Conservation (phyloP, 1,140 invertebrate genomes). For the Drosophila mayri region DNA sequence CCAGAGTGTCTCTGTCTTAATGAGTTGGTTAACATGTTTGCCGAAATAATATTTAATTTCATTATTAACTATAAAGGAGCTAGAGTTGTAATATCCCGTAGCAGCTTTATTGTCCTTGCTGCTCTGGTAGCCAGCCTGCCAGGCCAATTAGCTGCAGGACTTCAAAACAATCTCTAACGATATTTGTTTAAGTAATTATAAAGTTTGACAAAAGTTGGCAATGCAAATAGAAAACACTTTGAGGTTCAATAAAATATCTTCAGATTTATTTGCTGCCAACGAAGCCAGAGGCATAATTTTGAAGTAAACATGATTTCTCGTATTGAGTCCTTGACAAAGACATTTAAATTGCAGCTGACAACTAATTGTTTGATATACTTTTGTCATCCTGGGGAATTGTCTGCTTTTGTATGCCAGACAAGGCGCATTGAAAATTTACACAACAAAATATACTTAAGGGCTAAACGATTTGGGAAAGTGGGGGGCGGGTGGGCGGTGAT, state of each 20-base stretch:
- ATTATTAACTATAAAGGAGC: conserved; percentile 2
- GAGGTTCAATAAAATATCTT: conserved; percentile 6
- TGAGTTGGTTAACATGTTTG: conserved; percentile 23
- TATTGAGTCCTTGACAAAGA: conserved; percentile 19
- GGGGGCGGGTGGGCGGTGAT: neutral
- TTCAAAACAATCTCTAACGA: conserved; percentile 9
- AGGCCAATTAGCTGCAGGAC: conserved; percentile 4
- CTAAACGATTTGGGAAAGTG: conserved; percentile 49
- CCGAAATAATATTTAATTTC: conserved; percentile 17
- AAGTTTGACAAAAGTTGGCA: conserved; percentile 5
- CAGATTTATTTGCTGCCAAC: conserved; percentile 1
- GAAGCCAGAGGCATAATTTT: conserved; percentile 7
- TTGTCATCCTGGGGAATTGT: conserved; percentile 29
- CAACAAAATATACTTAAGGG: conserved; percentile 68
- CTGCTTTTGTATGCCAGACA: conserved; percentile 68
- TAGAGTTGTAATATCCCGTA: neutral
- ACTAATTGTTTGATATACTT: conserved; percentile 42
- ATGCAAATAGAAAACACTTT: conserved; percentile 15
- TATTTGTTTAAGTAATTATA: conserved; percentile 27
- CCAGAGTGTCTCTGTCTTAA: neutral
- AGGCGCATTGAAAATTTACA: conserved; percentile 65
- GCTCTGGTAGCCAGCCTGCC: neutral
- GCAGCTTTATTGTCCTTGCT: neutral
- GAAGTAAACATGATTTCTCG: conserved; percentile 27
- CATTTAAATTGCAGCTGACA: conserved; percentile 31